These are phyloP conservation scores for Tolypeutes matacus DNA, from an alignment of 2,797 vertebrate genomes.

Conservation along the genomic window DNA sequence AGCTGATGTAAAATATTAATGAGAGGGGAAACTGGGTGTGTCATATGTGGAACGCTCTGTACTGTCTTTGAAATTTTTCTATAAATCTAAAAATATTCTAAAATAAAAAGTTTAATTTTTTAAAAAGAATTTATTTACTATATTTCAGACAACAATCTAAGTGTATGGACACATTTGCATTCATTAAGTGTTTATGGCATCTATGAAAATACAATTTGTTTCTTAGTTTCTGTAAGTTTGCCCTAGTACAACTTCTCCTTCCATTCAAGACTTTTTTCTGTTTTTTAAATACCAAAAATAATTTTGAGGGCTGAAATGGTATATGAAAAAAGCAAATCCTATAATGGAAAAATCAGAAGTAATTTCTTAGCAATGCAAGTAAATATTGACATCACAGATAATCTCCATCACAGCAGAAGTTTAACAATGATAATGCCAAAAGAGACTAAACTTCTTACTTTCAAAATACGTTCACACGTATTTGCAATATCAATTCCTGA, in stretches of 20 bases:
- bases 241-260: background rate
- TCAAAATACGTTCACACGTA: constrained; percentile 50
- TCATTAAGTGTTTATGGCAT: constrained; percentile 16
- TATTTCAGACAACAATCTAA: background rate
- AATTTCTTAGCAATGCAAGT: constrained; percentile 40
- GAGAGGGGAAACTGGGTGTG: background rate
- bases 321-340: constrained; percentile 10
- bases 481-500: background rate
- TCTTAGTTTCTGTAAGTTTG: constrained; percentile 15
- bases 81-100: background rate
- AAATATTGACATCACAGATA: constrained; percentile 24
- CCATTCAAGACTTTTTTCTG: background rate
- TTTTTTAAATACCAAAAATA: constrained; percentile 47
- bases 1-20: background rate
- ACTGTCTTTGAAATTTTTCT: background rate
- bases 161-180: background rate
- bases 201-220: constrained; percentile 55
- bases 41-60: background rate
- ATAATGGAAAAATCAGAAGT: constrained; percentile 8
- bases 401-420: background rate
- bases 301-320: background rate
- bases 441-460: constrained; percentile 28
- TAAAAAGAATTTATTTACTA: background rate
- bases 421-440: constrained; percentile 3
- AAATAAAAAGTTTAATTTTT: background rate